Base-by-base conservation (phyloP, 1,140 invertebrate genomes). In the Pseudoatta argentina region DNA sequence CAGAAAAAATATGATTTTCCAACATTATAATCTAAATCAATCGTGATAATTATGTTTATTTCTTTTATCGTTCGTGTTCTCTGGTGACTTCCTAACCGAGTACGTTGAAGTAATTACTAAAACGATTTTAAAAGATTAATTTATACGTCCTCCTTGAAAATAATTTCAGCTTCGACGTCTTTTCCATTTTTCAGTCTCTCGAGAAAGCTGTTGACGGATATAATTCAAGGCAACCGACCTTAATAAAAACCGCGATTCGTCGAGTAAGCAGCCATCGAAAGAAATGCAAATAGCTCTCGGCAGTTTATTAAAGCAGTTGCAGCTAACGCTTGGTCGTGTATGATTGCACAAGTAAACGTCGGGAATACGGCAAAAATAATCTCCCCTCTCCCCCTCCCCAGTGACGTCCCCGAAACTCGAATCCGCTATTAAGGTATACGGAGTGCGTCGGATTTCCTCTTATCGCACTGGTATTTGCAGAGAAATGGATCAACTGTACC, bases 381-480 rank as follows among this genome's bases (percentile, higher is more conserved):
- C 83, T 73, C 34, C 7, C 53, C 27, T 7, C 3, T 0, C 27
- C 27, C 27, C 27, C 27, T 30, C 21, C 48, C 10, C 44, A 44
- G 14, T 12, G 63, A 21, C 44, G 64, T 55, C 10, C n/a, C 14
- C 59, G 85, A 67, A 87, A 83, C 88, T 89, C 66, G 88, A 59
- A 89, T 89, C 88, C 69, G 21, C 76, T 89, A 90, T 89, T 90
- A 89, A 69, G 69, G 67, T 27, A 76, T 89, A 89, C 51, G 34
- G 48, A 85, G 87, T 86, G 77, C 88, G 59, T 48, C 51, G 76
- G 27, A 71, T 86, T 86, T 72, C 61, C 71, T 72, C 88, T 89
- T 90, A 90, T 90, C 89, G 71, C 59, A 55, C 18, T 44, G 75
- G 75, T 90, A 89, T 90, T 90, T 89, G 88, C 78, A 87, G 88